phyloP scores from a whole-genome alignment of 2,888 invertebrate species.

The Xanthorhoe designata region DNA sequence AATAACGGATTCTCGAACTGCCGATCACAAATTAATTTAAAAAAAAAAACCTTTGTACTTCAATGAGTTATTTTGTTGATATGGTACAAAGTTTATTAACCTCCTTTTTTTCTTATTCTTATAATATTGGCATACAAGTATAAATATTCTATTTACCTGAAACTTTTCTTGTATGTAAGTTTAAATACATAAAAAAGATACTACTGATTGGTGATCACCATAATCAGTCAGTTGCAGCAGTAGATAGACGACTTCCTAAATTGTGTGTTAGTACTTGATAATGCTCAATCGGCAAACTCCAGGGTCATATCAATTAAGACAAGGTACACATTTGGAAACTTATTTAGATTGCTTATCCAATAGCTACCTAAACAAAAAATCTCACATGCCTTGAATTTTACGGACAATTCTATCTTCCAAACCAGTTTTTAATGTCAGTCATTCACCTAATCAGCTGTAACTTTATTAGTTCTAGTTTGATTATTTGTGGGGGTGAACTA shows the following conservation, averaged over 20 bases:
- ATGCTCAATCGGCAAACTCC: neutral
- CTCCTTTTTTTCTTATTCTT: too few species aligned
- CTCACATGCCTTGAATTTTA: conserved; percentile 10
- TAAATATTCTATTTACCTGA: too few species aligned
- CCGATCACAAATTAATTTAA: too few species aligned
- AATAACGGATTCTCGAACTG: too few species aligned
- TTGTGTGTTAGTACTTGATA: neutral
- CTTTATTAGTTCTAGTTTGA: conserved; percentile 3
- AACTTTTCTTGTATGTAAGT: too few species aligned
- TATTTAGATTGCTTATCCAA: neutral
- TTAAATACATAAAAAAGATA: too few species aligned
- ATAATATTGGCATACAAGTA: too few species aligned
- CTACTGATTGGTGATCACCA: too few species aligned
- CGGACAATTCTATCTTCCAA: neutral
- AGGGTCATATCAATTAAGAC: neutral
- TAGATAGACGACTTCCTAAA: neutral
- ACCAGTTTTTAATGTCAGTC: conserved; percentile 17
- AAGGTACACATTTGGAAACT: neutral
- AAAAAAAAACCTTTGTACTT: too few species aligned
- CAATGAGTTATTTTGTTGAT: too few species aligned
- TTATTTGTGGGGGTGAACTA: neutral
- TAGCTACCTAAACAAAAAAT: neutral
- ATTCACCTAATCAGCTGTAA: conserved; percentile 14
- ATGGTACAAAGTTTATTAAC: too few species aligned
- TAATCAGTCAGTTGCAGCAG: too few species aligned